These are phyloP conservation scores for Phyllostomus hastatus DNA, from an alignment of 2,113 vertebrate species.

Conservation along the genomic window DNA sequence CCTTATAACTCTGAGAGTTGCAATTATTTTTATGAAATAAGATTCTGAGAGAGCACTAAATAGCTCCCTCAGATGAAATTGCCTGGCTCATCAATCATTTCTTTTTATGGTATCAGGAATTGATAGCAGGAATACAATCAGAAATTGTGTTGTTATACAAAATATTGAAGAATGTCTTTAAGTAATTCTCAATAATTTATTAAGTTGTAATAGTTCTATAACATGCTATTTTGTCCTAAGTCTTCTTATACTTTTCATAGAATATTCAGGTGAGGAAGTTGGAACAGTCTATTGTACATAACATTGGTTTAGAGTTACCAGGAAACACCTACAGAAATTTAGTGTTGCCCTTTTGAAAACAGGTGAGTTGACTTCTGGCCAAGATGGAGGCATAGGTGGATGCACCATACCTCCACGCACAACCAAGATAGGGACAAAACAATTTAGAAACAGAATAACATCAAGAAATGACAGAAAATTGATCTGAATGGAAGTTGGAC, in stretches of 20 bases:
- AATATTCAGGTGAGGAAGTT: not conserved
- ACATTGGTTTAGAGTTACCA: not conserved
- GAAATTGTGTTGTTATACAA: not conserved
- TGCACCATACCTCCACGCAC: no score
- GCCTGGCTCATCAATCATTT: not conserved
- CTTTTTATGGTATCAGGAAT: not conserved
- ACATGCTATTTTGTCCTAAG: not conserved
- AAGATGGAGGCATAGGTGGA: no score
- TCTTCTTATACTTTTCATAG: not conserved
- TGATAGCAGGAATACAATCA: not conserved
- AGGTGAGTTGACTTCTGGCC: not conserved
- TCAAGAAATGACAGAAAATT: no score
- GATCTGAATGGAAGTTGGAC: no score
- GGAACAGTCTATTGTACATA: not conserved
- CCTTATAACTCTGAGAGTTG: not conserved
- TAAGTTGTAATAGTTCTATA: not conserved
- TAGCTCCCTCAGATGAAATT: not conserved
- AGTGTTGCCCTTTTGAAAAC: not conserved
- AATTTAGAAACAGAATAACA: no score
- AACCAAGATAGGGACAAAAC: no score
- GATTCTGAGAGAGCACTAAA: not conserved
- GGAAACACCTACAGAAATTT: slow-evolving; percentile 19
- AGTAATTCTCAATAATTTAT: not conserved
- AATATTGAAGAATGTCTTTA: not conserved
- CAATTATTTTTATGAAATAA: not conserved